Percentiles rank a stretch among this genome's conserved stretches.
Conservation (phyloP, 2,113 vertebrate species). For the Apteryx owenii region DNA sequence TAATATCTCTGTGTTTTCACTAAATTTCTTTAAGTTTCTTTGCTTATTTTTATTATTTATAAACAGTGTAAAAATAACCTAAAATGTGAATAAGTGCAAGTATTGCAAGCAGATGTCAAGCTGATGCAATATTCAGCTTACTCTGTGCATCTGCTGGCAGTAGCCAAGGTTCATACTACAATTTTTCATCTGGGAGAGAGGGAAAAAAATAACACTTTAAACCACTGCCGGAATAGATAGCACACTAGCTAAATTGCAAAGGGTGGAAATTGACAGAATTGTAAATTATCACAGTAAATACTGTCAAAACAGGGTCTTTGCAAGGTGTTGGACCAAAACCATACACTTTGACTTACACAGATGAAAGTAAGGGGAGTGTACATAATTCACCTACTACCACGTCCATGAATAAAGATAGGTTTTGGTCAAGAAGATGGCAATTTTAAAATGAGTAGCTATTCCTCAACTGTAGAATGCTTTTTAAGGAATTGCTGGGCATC, state of each 20-base stretch:
- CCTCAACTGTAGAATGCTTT: neutral
- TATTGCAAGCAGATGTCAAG: neutral
- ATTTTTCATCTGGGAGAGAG: conserved; percentile 51
- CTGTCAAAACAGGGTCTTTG: conserved; percentile 40
- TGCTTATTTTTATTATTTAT: neutral
- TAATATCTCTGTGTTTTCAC: neutral
- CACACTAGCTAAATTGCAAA: conserved; percentile 46
- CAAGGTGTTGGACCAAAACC: conserved; percentile 20
- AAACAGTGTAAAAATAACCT: neutral
- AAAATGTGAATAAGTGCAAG: neutral
- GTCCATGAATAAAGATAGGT: neutral
- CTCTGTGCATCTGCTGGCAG: neutral
- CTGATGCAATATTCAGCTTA: neutral
- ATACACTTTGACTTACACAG: conserved; percentile 33
- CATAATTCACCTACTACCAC: neutral
- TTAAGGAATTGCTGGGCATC: neutral
- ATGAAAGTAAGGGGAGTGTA: conserved; percentile 23
- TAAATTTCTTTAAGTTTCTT: neutral
- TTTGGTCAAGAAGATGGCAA: neutral
- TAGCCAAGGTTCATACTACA: conserved; percentile 40
- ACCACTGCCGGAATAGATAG: conserved; percentile 18
- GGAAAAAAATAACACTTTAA: conserved; percentile 17
- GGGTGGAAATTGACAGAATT: conserved; percentile 46
- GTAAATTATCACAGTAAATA: conserved; percentile 59
- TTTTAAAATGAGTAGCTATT: neutral